Evolutionary conservation across 1,140 invertebrate species (phyloP).

Genomic region (Drosophila teissieri): DNA sequence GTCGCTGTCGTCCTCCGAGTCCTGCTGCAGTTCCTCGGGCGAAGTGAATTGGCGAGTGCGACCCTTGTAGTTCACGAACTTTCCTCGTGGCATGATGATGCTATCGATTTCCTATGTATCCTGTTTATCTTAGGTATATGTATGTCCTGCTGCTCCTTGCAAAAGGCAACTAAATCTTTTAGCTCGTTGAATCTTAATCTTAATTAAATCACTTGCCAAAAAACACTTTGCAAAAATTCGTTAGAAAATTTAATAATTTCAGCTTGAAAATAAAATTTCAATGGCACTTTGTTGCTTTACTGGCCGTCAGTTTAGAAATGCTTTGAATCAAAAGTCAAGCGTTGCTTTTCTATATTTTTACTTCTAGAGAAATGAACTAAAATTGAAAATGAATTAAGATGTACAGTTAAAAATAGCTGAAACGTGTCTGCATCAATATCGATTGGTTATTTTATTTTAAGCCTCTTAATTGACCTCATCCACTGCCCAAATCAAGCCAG

Average conservation of each 20-base stretch:
- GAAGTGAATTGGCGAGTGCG: conserved; percentile 94
- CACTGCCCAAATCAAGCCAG: conserved; percentile 14
- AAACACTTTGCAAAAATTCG: neutral
- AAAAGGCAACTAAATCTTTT: neutral
- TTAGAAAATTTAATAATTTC: no score
- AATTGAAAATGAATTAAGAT: neutral
- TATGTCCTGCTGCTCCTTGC: no score
- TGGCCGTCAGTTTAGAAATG: no score
- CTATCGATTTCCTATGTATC: neutral
- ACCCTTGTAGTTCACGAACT: conserved; percentile 47
- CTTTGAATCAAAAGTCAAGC: no score
- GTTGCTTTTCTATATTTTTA: neutral
- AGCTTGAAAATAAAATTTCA: no score
- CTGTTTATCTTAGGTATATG: no score
- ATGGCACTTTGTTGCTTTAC: no score
- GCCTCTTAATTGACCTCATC: conserved; percentile 13
- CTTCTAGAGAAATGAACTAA: neutral
- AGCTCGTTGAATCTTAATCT: neutral
- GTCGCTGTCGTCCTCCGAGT: conserved; percentile 87
- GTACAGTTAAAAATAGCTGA: neutral
- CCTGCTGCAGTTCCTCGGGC: conserved; percentile 95
- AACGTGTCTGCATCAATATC: neutral
- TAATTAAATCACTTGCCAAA: neutral
- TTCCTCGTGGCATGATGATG: conserved; percentile 70
- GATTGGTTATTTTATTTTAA: conserved; percentile 30